These are phyloP conservation scores for Danio rerio DNA, from an alignment of 2,113 vertebrate species.

Conservation along the genomic window GRCz12tu NC_133186.1:44486501-44487000, in stretches of 20 bases:
- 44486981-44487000: no score
- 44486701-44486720: constrained; percentile 31
- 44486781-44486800: not conserved
- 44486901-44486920: not conserved
- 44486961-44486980: no score
- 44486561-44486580: not conserved
- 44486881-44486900: not conserved
- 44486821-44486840: constrained; percentile 33
- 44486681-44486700: constrained; percentile 6
- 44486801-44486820: not conserved
- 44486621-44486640: not conserved
- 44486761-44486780: constrained; percentile 48
- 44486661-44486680: constrained; percentile 7
- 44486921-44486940: not conserved
- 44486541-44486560: no score
- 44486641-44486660: constrained; percentile 12
- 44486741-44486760: constrained; percentile 38
- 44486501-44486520: no score
- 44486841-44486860: constrained; percentile 32
- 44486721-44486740: constrained; percentile 38
- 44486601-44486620: not conserved
- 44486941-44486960: no score
- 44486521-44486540: no score
- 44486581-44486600: not conserved
- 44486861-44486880: not conserved